Evolutionary conservation across 2,888 invertebrate genomes (phyloP).

Genomic region (Ormyrus pomaceus): DNA sequence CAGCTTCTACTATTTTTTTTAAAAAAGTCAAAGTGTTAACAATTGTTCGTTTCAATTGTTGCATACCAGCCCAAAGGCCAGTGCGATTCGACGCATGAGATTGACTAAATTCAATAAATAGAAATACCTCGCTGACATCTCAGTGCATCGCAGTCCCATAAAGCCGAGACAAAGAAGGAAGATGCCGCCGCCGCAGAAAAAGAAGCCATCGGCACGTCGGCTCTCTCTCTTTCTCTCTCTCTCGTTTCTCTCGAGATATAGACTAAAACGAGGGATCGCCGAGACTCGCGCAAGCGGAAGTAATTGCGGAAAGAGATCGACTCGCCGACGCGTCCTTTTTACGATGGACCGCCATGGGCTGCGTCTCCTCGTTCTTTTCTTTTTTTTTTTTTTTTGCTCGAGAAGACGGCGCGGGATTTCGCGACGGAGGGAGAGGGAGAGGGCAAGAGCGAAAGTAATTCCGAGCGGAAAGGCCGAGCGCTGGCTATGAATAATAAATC

Average conservation of each 20-base stretch:
- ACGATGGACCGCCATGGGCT: conserved; percentile 43
- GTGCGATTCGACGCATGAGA: too few relatives aligned
- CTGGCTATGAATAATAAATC: conserved; percentile 50
- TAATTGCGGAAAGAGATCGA: conserved; percentile 67
- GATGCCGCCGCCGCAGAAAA: background rate
- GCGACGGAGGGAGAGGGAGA: background rate
- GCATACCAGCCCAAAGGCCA: too few relatives aligned
- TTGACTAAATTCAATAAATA: too few relatives aligned
- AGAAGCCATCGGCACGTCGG: conserved; percentile 42
- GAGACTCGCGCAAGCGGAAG: conserved; percentile 64
- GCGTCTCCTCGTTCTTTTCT: background rate
- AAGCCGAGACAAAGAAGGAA: too few relatives aligned
- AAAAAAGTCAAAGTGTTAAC: too few relatives aligned
- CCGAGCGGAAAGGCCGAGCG: conserved; percentile 8
- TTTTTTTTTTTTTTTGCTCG: background rate
- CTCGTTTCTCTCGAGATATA: conserved; percentile 24
- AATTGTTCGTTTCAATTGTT: too few relatives aligned
- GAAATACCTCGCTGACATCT: too few relatives aligned
- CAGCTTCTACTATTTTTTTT: too few relatives aligned
- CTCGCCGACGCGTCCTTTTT: conserved; percentile 58
- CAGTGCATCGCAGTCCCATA: too few relatives aligned
- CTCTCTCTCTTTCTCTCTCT: background rate
- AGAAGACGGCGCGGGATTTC: background rate
- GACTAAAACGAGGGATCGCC: conserved; percentile 53
- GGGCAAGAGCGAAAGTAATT: conserved; percentile 28